Conservation (phyloP, 2,113 vertebrate genomes). For the Myiopsitta monachus region DNA sequence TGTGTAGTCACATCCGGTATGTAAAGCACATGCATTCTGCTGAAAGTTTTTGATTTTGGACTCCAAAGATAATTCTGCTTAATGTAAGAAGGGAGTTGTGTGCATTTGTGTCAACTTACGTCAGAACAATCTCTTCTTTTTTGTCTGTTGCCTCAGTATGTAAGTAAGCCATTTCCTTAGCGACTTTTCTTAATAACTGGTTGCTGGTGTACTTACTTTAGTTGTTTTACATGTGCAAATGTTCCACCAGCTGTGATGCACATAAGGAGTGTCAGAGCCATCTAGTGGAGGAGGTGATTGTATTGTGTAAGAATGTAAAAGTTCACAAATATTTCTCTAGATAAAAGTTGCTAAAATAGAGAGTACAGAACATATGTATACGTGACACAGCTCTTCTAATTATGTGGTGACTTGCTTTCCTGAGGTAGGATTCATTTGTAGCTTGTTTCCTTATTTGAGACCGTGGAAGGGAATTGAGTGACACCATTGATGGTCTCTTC, state of each 20-base stretch:
- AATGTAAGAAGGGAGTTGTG: not conserved
- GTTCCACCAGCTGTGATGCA: not conserved
- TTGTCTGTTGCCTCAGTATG: not conserved
- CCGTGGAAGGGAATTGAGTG: not conserved
- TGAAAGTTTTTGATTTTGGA: not conserved
- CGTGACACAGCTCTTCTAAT: not conserved
- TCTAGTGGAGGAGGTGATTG: constrained; percentile 39
- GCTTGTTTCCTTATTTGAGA: not conserved
- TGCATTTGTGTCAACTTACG: not conserved
- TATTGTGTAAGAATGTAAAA: not conserved
- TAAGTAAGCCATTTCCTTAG: not conserved
- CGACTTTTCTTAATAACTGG: not conserved
- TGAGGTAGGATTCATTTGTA: not conserved
- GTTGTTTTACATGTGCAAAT: not conserved
- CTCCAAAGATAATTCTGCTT: not conserved
- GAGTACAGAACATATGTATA: rapidly evolving
- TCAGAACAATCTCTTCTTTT: not conserved
- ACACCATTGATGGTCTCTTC: not conserved
- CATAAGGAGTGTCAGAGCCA: not conserved
- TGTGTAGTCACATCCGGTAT: not conserved
- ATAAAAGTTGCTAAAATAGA: not conserved
- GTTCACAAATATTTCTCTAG: not conserved
- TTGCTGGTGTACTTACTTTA: not conserved
- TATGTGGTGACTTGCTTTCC: not conserved
- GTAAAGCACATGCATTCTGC: not conserved